phyloP scores from a whole-genome alignment of 2,888 invertebrate genomes.

The Unio delphinus region DNA sequence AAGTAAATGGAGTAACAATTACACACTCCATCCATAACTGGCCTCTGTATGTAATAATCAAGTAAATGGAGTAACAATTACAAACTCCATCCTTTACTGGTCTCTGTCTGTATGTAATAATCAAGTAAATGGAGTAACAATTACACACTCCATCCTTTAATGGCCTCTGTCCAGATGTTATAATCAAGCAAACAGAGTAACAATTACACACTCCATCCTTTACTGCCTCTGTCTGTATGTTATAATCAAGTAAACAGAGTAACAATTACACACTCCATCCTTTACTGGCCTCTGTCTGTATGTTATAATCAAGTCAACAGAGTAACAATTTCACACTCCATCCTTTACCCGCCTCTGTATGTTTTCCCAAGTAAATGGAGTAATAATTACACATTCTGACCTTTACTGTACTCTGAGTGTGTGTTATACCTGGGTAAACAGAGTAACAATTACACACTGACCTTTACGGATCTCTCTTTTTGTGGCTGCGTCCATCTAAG shows the following conservation, averaged over 20 bases:
- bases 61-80: not conserved
- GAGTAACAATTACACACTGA: constrained; percentile 1
- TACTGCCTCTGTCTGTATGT: no score
- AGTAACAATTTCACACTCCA: not conserved
- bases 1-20: no score
- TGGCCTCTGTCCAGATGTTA: not conserved
- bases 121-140: not conserved
- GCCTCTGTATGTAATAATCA: no score
- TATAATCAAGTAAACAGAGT: not conserved
- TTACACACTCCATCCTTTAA: constrained; percentile 24
- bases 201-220: no score
- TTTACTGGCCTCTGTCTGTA: no score
- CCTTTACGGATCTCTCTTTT: constrained; percentile 26
- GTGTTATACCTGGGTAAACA: not conserved
- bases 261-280: not conserved
- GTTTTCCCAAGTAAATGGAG: no score
- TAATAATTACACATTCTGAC: no score
- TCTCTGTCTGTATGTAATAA: no score
- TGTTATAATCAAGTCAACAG: not conserved
- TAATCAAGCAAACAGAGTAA: no score
- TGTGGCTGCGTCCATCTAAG: constrained; percentile 27
- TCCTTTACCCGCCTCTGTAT: constrained; percentile 24
- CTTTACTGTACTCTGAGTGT: no score
- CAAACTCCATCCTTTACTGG: not conserved
- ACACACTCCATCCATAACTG: no score